A percentile compares a stretch with the other conserved stretches of the same genome.
Evolutionary conservation across 2,797 vertebrate genomes (phyloP).

Genomic region (Bradypodion pumilum): DNA sequence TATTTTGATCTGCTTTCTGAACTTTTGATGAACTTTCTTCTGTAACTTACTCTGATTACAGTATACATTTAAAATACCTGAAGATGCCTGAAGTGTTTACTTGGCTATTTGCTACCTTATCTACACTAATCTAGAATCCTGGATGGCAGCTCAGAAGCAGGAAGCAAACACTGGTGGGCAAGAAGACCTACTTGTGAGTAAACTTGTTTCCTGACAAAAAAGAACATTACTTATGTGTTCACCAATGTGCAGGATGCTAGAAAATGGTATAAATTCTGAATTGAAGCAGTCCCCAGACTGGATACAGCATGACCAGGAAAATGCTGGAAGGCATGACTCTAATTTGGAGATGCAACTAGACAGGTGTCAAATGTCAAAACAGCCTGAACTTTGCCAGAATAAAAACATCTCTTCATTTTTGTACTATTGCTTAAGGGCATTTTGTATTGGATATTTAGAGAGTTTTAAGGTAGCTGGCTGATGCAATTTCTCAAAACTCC

Average conservation of each 20-base stretch:
- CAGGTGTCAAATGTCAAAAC: conserved; percentile 24
- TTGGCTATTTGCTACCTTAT: no score
- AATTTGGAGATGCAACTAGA: conserved; percentile 22
- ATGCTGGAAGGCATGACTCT: conserved; percentile 14
- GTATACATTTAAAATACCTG: no score
- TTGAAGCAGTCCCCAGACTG: background rate
- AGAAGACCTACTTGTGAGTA: no score
- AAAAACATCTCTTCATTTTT: background rate
- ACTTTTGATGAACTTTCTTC: no score
- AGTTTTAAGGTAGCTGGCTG: background rate
- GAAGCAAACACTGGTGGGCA: no score
- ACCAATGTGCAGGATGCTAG: background rate
- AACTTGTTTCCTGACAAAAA: no score
- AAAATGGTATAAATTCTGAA: background rate
- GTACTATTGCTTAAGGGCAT: background rate
- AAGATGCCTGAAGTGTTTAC: no score
- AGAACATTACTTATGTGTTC: background rate
- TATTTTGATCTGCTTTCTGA: no score
- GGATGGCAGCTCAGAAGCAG: no score
- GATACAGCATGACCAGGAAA: background rate
- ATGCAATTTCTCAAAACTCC: background rate
- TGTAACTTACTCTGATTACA: no score
- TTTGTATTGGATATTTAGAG: background rate
- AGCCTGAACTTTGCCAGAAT: background rate
- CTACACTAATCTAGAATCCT: no score